Conservation (phyloP, 2,113 vertebrate genomes). For the Herpailurus yagouaroundi region DNA sequence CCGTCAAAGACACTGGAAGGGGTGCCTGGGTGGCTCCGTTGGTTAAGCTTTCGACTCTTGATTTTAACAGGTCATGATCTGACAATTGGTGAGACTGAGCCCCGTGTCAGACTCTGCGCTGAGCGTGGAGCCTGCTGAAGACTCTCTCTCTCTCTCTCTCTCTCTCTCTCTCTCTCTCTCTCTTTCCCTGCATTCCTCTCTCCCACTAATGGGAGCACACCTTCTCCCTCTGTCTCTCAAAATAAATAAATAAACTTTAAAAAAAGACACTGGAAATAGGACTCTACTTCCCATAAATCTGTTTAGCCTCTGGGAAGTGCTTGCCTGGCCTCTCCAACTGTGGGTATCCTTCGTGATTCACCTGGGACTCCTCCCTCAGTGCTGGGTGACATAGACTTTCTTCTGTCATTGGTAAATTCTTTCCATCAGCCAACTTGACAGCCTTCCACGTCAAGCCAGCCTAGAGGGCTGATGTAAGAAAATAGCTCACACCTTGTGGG, state of each 20-base stretch:
- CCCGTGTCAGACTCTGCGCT: too few species aligned
- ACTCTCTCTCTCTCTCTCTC: too few species aligned
- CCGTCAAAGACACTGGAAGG: neutral
- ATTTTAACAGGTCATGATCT: too few species aligned
- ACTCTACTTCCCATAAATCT: neutral
- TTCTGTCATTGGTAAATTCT: neutral
- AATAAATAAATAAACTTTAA: too few species aligned
- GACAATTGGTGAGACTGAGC: too few species aligned
- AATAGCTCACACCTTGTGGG: neutral
- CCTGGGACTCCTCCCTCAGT: neutral
- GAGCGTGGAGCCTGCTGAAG: too few species aligned
- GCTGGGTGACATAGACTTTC: neutral
- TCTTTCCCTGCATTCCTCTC: too few species aligned
- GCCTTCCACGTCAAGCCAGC: neutral
- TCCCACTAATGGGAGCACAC: too few species aligned
- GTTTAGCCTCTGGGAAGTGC: neutral
- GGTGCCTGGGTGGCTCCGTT: too few species aligned
- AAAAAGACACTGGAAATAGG: neutral
- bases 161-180: too few species aligned
- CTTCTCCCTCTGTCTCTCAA: too few species aligned
- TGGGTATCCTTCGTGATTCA: neutral
- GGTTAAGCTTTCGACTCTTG: too few species aligned
- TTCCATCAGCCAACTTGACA: neutral
- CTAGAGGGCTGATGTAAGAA: neutral
- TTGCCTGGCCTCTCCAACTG: neutral